Base-by-base conservation (phyloP, 2,888 invertebrate genomes). In the Blomia tropicalis region DNA sequence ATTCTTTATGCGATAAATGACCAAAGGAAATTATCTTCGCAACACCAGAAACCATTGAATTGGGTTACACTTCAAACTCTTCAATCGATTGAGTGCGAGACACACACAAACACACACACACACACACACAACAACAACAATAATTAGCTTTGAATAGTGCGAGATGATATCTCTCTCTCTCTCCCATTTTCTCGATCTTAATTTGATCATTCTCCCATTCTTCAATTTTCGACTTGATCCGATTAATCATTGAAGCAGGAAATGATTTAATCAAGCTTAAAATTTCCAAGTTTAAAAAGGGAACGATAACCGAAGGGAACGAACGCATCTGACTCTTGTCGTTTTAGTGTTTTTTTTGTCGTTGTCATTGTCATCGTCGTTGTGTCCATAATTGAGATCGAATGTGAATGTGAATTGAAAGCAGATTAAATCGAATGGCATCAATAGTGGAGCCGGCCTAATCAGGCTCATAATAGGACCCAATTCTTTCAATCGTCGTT, bases 201-300 rank as follows among this genome's bases (percentile, higher is more conserved):
- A n/a, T n/a, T n/a, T n/a, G n/a, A n/a, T n/a, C n/a, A n/a, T n/a
- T n/a, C n/a, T n/a, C n/a, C n/a, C n/a, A n/a, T n/a, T n/a, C n/a
- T n/a, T n/a, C n/a, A n/a, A n/a, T n/a, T n/a, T n/a, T n/a, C n/a
- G n/a, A n/a, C n/a, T n/a, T 47, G 51, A 47, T 47, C 51, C 51
- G 51, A 47, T 47, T 47, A 47, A 47, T 47, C 51, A 47, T 47
- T 27, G 51, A 27, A n/a, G 7, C 51, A 7, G 22, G 11, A 47
- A 47, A 47, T 47, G 22, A 47, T 47, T 47, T 14, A 47, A 47
- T 47, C 51, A 47, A 47, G 51, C 51, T 47, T 47, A 47, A 47
- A 47, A 47, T 47, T n/a, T n/a, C n/a, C n/a, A n/a, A n/a, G n/a
- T n/a, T 47, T 47, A 47, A 47, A 47, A 47, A 47, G 11, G 51